phyloP scores from a whole-genome alignment of 2,113 vertebrate genomes.

The Balaenoptera acutorostrata region DNA sequence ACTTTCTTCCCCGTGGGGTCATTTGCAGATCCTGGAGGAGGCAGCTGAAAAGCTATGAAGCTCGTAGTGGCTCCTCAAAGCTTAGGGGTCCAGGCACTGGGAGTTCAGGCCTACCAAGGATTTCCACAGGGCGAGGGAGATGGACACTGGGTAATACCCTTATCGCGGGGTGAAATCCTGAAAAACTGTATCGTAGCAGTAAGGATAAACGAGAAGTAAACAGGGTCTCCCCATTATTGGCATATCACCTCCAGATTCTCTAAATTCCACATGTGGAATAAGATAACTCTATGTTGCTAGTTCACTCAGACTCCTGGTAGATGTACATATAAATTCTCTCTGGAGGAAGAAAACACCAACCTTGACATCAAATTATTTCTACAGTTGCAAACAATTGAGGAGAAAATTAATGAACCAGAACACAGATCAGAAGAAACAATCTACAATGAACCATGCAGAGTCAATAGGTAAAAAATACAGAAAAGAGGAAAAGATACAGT shows the following conservation, averaged over 20 bases:
- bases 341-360: neutral
- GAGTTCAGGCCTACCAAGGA: neutral
- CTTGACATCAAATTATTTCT: conserved; percentile 2
- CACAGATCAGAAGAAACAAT: neutral
- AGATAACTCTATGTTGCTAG: neutral
- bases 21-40: neutral
- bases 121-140: neutral
- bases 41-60: neutral
- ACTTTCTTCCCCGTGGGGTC: neutral
- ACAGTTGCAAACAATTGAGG: neutral
- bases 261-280: neutral
- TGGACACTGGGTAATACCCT: neutral
- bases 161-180: neutral
- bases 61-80: neutral
- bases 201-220: neutral
- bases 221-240: neutral
- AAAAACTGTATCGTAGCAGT: neutral
- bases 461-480: neutral
- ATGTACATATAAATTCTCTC: neutral
- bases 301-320: neutral
- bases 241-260: neutral
- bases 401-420: conserved; percentile 9
- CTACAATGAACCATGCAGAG: neutral
- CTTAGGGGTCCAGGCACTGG: neutral
- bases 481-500: neutral